Base-by-base conservation (phyloP, 2,888 invertebrate genomes). In the Dione vanillae region DNA sequence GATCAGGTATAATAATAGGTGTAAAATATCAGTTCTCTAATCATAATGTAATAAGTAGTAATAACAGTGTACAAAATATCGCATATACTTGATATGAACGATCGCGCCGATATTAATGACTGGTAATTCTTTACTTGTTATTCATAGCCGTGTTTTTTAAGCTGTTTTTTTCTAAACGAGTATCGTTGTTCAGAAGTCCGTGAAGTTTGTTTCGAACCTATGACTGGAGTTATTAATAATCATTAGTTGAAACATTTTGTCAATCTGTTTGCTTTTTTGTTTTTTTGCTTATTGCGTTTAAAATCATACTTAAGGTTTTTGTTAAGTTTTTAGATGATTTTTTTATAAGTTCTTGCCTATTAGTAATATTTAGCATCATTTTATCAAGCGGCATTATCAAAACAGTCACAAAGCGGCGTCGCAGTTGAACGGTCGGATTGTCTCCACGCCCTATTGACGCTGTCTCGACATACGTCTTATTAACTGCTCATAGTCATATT, bases 391-490 rank as follows among this genome's bases (percentile, higher is more conserved):
- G 75, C 71, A 56, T 72, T 67, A 75, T 75, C 74, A 74, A 74
- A 75, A 74, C 75, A 75, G 37, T 70, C 56, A 64, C 71, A 82
- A 80, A 76, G 79, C 72, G 78, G 47, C 64, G 85, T 82, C 81
- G 78, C 85, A 82, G 76, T 75, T 89, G 88, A 89, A 89, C 89
- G 92, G 87, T 80, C 84, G 85, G 84, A 78, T 89, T 87, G 77
- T 67, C 73, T 72, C 76, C 84, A 89, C 86, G 91, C 85, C 76
- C 86, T 82, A 90, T 90, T 90, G 80, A 76, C 75, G 20, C 62
- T 64, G 64, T 64, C 64, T 64, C 64, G 64, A 64, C 64, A 37
- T 64, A 64, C 64, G 64, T 64, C 64, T 64, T 64, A 64, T 64
- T 64, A 64, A 64, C 64, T 61, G 61, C 61, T 64, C 64, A 64